A percentile compares a stretch with the other conserved stretches of the same genome.
Evolutionary conservation across 2,113 vertebrate species (phyloP).

Genomic region (Lichenostomus cassidix): DNA sequence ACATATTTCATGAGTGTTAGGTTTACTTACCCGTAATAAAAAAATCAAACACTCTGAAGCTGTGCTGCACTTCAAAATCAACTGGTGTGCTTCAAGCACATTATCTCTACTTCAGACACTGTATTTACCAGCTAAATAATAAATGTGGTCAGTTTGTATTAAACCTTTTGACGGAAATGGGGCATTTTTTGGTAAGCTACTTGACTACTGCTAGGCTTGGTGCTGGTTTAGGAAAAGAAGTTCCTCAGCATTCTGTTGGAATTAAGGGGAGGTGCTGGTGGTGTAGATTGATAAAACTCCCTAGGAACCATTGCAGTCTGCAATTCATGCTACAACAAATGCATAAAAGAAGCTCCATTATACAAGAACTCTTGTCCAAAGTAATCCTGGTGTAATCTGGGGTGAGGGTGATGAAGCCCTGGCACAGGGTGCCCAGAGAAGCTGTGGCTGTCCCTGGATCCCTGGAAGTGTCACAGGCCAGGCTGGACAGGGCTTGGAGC

Average conservation of each 20-base stretch:
- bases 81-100: background rate
- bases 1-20: background rate
- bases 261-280: background rate
- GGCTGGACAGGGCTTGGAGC: accelerated
- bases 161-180: background rate
- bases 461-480: background rate
- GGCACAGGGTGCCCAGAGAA: accelerated
- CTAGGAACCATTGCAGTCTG: background rate
- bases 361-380: background rate
- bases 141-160: background rate
- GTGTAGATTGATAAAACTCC: background rate
- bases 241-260: background rate
- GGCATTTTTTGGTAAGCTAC: background rate
- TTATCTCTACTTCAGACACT: background rate
- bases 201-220: background rate
- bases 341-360: background rate
- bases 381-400: background rate
- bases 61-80: background rate
- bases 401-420: accelerated
- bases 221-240: background rate
- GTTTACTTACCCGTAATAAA: background rate
- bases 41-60: background rate
- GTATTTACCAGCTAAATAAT: background rate
- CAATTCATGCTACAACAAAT: background rate
- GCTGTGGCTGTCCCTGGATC: background rate